Percentiles rank a stretch among this genome's conserved stretches.
These are phyloP conservation scores for Ruditapes philippinarum DNA, from an alignment of 1,140 invertebrate species.

Conservation along the genomic window DNA sequence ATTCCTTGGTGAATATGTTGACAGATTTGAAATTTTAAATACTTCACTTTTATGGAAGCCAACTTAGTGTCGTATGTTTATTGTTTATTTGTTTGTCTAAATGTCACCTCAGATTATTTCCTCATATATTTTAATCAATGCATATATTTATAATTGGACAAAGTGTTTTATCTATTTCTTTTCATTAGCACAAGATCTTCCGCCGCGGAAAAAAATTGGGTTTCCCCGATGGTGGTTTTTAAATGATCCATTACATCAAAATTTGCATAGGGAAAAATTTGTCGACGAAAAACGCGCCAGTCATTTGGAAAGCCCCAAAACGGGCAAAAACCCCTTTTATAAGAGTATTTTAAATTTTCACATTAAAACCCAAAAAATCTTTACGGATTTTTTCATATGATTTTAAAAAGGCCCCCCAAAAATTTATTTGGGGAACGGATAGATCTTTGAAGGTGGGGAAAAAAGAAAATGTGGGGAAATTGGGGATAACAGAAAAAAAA, in stretches of 20 bases:
- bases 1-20: too few relatives aligned
- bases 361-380: slow-evolving; percentile 90
- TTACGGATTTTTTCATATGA: slow-evolving; percentile 95
- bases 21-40: too few relatives aligned
- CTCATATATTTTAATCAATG: too few relatives aligned
- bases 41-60: too few relatives aligned
- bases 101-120: too few relatives aligned
- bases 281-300: slow-evolving; percentile 93
- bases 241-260: slow-evolving; percentile 94
- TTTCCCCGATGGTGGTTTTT: slow-evolving; percentile 91
- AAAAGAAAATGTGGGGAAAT: slow-evolving; percentile 92
- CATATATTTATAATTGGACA: too few relatives aligned
- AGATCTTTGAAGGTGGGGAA: slow-evolving; percentile 86
- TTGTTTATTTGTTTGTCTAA: too few relatives aligned
- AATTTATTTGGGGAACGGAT: slow-evolving; percentile 94
- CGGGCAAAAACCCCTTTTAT: slow-evolving; percentile 89
- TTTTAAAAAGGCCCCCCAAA: slow-evolving; percentile 95
- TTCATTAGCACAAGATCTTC: slow-evolving; percentile 94
- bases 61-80: too few relatives aligned
- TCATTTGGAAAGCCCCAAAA: slow-evolving; percentile 89
- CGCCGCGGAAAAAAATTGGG: slow-evolving; percentile 89
- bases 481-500: slow-evolving; percentile 91
- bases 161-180: too few relatives aligned
- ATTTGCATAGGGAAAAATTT: slow-evolving; percentile 91
- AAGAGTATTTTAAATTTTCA: slow-evolving; percentile 90